Base-by-base conservation (phyloP, 2,113 vertebrate species). In the Orientallactaga bullata region DNA sequence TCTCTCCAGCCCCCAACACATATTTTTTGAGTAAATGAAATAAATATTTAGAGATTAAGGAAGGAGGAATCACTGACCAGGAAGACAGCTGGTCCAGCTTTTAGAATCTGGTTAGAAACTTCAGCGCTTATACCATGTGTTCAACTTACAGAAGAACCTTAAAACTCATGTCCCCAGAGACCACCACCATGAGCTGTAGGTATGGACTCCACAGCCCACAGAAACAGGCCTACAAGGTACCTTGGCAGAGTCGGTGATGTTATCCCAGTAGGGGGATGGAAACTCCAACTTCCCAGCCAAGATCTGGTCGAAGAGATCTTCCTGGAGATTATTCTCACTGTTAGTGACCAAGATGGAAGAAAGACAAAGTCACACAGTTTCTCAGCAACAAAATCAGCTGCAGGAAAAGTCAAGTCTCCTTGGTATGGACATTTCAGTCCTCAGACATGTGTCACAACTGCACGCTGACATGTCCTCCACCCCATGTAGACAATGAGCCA, bases 221-320 rank as follows among this genome's bases (percentile, higher is more conserved):
- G 74, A 55, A 55, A 23, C 35, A 55, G 20, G 30, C 68, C 13
- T 0, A 0, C 42, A 30, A 3, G 10, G 30, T 97, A 99, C 99
- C 99, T 99, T 99, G 91, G 99, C 99, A 0, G 99, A 99, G 92
- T 99, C 98, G 0, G 99, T 99, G 97, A 99, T 99, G 97, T 99
- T 99, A 98, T 99, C 99, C 99, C 99, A 99, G 97, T 99, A 99
- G 30, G 99, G 99, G 87, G 99, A 98, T 39, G 99, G 99, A 91
- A 99, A 99, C 94, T 99, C 99, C 95, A 99, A 97, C 83, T 97
- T 99, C 26, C 99, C 99, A 65, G 98, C 97, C 66, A 99, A 98
- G 96, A 99, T 99, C 98, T 99, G 99, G 95, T 99, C 99, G 85
- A 99, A 99, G 97, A 99, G 98, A 91, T 99, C 99, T 97, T 99